These are phyloP conservation scores for Amitus sp. DNA, from an alignment of 2,888 invertebrate species.

Conservation along the genomic window DNA sequence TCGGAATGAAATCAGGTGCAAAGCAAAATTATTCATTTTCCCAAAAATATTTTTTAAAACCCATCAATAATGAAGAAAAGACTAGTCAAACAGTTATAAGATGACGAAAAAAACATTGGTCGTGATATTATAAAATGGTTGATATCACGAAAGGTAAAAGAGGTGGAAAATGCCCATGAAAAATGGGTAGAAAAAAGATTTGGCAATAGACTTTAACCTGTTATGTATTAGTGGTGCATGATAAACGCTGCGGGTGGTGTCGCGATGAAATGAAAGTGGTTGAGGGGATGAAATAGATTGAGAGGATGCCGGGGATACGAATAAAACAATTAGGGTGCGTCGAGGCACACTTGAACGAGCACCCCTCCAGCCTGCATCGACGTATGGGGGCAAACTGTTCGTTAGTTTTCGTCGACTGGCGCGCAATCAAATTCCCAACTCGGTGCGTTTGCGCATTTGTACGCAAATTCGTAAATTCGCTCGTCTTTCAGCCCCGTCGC, in stretches of 20 bases:
- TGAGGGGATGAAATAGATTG: slow-evolving; percentile 61
- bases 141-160: background rate
- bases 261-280: slow-evolving; percentile 59
- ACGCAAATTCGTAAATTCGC: slow-evolving; percentile 31
- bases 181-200: background rate
- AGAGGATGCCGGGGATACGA: slow-evolving; percentile 56
- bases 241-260: slow-evolving; percentile 63
- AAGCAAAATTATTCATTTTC: no score
- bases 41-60: no score
- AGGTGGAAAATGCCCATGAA: background rate
- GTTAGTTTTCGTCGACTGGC: slow-evolving; percentile 42
- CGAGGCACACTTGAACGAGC: slow-evolving; percentile 61
- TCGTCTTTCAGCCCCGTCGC: slow-evolving; percentile 9
- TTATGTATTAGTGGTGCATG: slow-evolving; percentile 61
- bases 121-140: no score
- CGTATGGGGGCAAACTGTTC: slow-evolving; percentile 43
- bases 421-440: slow-evolving; percentile 42
- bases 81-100: no score
- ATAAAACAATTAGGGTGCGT: slow-evolving; percentile 64
- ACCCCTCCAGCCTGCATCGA: slow-evolving; percentile 51
- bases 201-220: slow-evolving; percentile 57
- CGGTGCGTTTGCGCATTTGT: slow-evolving; percentile 36
- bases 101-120: no score
- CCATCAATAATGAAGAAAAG: no score
- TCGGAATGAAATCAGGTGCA: no score